Base-by-base conservation (phyloP, 1,140 invertebrate genomes). In the Cephus cinctus region DNA sequence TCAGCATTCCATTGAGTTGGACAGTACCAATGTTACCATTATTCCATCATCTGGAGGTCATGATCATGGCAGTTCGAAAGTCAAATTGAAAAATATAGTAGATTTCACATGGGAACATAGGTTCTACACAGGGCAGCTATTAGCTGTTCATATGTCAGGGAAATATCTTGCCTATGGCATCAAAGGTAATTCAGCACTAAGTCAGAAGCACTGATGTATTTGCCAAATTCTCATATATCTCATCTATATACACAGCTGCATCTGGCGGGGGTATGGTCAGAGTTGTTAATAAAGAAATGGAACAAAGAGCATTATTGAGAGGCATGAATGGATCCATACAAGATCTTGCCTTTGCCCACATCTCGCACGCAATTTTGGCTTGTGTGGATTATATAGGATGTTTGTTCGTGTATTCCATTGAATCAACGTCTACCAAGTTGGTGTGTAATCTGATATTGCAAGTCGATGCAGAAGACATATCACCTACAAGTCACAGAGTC, bases 91-190 rank as follows among this genome's bases (percentile, higher is more conserved):
- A 60, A 94, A 89, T 70, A 83, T 96, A 36, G 92, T 96, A 8
- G 92, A 96, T 59, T 96, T 92, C 69, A 87, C 88, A 48, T 97
- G 94, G 94, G 93, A 96, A 63, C 82, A 86, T 19, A 83, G 86
- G 58, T 89, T 89, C 66, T 92, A 94, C 58, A 80, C 83, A 5
- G 93, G 94, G 1, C 89, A 92, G 61, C 71, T 97, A 16, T 80
- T 96, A n/a, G 90, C 92, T 25, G 86, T 92, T 36, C 93, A 97
- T 75, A 84, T 87, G 50, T 85, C 84, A 68, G 88, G 89, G 53
- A 87, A 88, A 62, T 91, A 89, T 70, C 77, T 95, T 55, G 94
- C 93, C 0, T 98, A 96, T 80, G 89, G 86, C 36, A 86, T 96
- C 42, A 94, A 89, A 85, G 87, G 90, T 93, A 77, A 57, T 50